Conservation (phyloP, 2,888 invertebrate species). For the Lordiphosa fenestrarum region DNA sequence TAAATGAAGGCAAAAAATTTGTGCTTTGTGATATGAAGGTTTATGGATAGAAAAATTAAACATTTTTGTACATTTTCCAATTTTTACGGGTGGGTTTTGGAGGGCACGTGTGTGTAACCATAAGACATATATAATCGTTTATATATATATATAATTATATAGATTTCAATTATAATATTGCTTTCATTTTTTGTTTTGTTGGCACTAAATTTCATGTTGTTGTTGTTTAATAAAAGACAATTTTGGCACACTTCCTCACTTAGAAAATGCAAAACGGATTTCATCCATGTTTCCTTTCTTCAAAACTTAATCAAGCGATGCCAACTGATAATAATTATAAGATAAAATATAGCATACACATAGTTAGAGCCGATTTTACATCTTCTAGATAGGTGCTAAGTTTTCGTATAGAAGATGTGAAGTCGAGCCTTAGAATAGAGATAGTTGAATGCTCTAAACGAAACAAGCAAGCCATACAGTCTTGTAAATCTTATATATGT, state of each 20-base stretch:
- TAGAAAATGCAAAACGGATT: conserved; percentile 64
- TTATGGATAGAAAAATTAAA: conserved; percentile 35
- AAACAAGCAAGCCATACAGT: no score
- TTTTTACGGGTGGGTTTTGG: conserved; percentile 13
- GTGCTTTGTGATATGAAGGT: conserved; percentile 27
- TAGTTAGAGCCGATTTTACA: neutral
- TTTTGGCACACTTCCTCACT: conserved; percentile 46
- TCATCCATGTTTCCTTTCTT: conserved; percentile 14
- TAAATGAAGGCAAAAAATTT: conserved; percentile 40
- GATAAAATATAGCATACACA: conserved; percentile 27
- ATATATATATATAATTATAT: conserved; percentile 34
- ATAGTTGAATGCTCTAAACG: neutral
- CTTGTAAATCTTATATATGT: no score
- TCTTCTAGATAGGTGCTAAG: no score
- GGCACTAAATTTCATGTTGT: conserved; percentile 25
- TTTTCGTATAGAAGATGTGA: no score
- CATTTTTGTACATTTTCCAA: neutral
- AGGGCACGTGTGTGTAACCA: conserved; percentile 79
- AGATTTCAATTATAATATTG: conserved; percentile 31
- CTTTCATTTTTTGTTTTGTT: conserved; percentile 13
- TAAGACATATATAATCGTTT: conserved; percentile 77
- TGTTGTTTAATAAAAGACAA: conserved; percentile 23
- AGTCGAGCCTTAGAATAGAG: neutral
- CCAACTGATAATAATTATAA: conserved; percentile 64
- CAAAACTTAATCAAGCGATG: conserved; percentile 74